Base-by-base conservation (phyloP, 1,140 invertebrate genomes). In the Drosophila lini region DNA sequence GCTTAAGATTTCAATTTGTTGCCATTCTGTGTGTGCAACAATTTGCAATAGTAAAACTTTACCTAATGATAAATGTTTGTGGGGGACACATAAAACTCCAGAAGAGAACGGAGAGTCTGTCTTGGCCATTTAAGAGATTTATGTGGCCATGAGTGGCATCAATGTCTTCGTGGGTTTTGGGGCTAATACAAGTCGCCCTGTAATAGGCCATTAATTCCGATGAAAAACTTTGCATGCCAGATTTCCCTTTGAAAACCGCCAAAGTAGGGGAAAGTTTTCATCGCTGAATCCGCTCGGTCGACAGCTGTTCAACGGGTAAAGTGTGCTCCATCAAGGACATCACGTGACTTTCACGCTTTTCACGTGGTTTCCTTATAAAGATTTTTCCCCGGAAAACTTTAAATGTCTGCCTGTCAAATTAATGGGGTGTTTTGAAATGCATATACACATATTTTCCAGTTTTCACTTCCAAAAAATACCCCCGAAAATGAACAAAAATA, bases 1-100 rank as follows among this genome's bases (percentile, higher is more conserved):
- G 80, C 83, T 83, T 83, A 88, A 88, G 83, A 88, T 89, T 88
- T 88, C 83, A 88, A 88, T 88, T 88, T 88, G 82, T 69, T 85
- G 74, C 73, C 77, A 65, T 58, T 45, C 44, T 74, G 81, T 83
- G 81, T 83, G 77, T 73, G 81, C 82, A 82, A 88, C 76, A 88
- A 88, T 79, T 77, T 77, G 84, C 84, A 80, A 83, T 78, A 83
- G 68, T 80, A 62, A 82, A 78, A 86, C 56, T 84, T 77, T 73
- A 63, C 81, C 67, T 78, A 89, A 89, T 88, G 83, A 88, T 88
- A 89, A 88, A 86, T 86, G 80, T 57, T 88, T 80, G 67, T 60
- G 61, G 60, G 52, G 73, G 70, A 56, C 59, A 75, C 60, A 76
- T 74, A 65, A 78, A 78, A 78, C 64, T 65, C 71, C 69, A 69